Percentiles rank a stretch among this genome's conserved stretches.
phyloP scores from a whole-genome alignment of 2,888 invertebrate species.

The Horisme vitalbata region DNA sequence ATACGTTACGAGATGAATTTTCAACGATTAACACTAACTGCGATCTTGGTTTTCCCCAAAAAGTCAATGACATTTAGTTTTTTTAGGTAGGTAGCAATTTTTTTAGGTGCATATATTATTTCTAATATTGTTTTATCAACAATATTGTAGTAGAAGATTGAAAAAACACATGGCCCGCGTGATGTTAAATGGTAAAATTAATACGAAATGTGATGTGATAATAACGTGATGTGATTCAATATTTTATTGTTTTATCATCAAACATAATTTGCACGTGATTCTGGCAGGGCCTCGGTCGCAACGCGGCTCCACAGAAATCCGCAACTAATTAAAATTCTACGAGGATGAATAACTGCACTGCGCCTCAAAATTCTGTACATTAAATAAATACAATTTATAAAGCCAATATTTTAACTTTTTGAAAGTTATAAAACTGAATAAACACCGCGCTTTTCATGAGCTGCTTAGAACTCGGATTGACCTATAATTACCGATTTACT shows the following conservation, averaged over 20 bases:
- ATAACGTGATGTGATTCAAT: conserved; percentile 4
- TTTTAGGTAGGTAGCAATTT: no score
- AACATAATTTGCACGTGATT: conserved; percentile 28
- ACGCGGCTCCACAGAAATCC: conserved; percentile 61
- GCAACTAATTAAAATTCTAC: conserved; percentile 78
- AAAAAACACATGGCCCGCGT: no score
- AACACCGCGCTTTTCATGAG: conserved; percentile 31
- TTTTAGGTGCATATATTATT: no score
- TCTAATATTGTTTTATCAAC: no score
- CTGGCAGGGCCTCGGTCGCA: conserved; percentile 33
- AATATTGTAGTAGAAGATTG: no score
- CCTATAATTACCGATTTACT: conserved; percentile 64
- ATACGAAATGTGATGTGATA: no score
- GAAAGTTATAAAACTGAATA: conserved; percentile 24
- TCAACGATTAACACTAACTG: no score
- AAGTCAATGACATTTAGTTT: no score
- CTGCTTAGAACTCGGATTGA: conserved; percentile 48
- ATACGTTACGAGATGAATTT: conserved; percentile 17
- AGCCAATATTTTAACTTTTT: conserved; percentile 11
- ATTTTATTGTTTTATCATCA: conserved; percentile 3
- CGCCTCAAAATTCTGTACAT: conserved; percentile 43
- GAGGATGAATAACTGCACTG: conserved; percentile 70
- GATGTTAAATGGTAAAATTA: no score
- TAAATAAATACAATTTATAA: conserved; percentile 40
- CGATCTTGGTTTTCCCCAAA: no score